Conservation (phyloP, 2,113 vertebrate species). For the Mesocricetus auratus region DNA sequence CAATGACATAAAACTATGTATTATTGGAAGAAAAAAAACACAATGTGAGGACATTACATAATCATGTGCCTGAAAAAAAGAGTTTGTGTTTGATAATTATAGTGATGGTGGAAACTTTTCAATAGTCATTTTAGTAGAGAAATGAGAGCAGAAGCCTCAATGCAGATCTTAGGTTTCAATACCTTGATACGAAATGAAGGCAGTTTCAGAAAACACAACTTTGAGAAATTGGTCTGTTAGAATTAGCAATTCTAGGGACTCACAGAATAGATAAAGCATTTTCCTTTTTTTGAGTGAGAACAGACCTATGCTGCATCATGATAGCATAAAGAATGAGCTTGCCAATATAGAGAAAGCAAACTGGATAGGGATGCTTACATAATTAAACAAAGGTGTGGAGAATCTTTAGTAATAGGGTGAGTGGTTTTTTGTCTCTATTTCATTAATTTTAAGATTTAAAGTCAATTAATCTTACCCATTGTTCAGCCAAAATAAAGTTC, state of each 20-base stretch:
- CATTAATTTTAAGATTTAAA: background rate
- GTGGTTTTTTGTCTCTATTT: background rate
- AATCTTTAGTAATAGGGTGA: background rate
- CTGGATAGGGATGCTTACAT: background rate
- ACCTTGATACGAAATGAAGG: background rate
- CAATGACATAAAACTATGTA: background rate
- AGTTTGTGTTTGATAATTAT: background rate
- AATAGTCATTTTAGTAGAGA: background rate
- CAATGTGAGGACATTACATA: background rate
- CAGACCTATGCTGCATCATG: background rate
- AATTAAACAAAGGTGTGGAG: background rate
- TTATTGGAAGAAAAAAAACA: background rate
- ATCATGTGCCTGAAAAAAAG: background rate
- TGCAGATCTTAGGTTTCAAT: background rate
- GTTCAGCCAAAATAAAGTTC: background rate
- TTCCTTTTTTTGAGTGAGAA: background rate
- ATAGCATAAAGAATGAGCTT: background rate
- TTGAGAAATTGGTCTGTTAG: background rate
- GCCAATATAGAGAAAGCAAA: background rate
- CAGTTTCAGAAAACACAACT: background rate
- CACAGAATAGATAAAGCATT: background rate
- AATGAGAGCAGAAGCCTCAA: background rate
- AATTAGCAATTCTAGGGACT: background rate
- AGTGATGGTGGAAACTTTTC: background rate
- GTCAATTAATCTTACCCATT: background rate